These are phyloP conservation scores for Galeopsomyia nigrocyanea DNA, from an alignment of 2,888 invertebrate species.

Conservation along the genomic window DNA sequence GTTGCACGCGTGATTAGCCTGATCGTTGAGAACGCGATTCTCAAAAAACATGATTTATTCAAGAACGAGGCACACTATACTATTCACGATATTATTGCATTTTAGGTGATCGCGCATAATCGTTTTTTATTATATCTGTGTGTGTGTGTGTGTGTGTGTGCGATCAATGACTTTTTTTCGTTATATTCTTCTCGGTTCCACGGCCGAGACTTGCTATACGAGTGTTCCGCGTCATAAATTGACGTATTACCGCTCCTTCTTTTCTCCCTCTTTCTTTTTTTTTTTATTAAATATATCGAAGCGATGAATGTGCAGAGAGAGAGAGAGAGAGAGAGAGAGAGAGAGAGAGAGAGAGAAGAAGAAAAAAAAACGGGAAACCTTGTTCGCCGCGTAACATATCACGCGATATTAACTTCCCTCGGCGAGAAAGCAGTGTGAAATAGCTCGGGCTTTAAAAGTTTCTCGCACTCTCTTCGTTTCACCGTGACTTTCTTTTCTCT, in stretches of 20 bases:
- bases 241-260: neutral
- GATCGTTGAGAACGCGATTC: slow-evolving; percentile 9
- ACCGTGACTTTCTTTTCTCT: neutral
- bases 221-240: slow-evolving; percentile 28
- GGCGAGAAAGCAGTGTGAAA: slow-evolving; percentile 1
- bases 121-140: slow-evolving; percentile 4
- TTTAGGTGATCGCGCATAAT: slow-evolving; percentile 18
- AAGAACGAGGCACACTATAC: neutral
- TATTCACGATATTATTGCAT: neutral
- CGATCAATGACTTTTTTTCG: neutral
- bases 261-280: neutral
- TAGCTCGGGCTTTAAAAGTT: slow-evolving; percentile 29
- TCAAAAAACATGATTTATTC: slow-evolving; percentile 38
- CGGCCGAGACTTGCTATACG: neutral
- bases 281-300: slow-evolving; percentile 33
- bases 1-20: slow-evolving; percentile 31
- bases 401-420: slow-evolving; percentile 36
- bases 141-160: neutral
- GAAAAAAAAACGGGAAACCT: slow-evolving; percentile 16
- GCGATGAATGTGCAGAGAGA: slow-evolving; percentile 23
- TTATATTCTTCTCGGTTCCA: slow-evolving; percentile 4
- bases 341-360: neutral
- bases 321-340: neutral
- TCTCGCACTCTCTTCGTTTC: slow-evolving; percentile 11
- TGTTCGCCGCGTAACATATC: slow-evolving; percentile 12